Percentiles rank a stretch among this genome's conserved stretches.
These are phyloP conservation scores for Grantiella picta DNA, from an alignment of 2,113 vertebrate genomes.

Conservation along the genomic window DNA sequence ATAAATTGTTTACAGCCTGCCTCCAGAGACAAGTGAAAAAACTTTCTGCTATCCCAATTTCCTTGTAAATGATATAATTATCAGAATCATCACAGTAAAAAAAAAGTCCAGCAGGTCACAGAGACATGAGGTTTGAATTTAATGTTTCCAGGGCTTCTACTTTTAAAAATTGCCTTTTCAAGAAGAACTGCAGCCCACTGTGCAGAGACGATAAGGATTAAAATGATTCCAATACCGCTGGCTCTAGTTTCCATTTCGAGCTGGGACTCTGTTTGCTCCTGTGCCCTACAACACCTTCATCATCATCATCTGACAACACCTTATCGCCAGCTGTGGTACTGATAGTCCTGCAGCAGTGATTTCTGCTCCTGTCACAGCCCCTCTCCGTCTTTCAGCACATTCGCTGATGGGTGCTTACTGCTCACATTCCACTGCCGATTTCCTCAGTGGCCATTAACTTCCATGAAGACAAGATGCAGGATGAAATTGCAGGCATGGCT, in stretches of 20 bases:
- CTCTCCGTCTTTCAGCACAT: not conserved
- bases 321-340: not conserved
- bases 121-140: not conserved
- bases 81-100: not conserved
- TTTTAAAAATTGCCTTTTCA: not conserved
- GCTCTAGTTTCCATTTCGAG: not conserved
- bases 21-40: not conserved
- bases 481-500: not conserved
- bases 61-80: not conserved
- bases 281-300: not conserved
- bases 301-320: not conserved
- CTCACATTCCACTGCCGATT: fast-evolving
- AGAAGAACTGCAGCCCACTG: not conserved
- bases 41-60: not conserved
- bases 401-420: fast-evolving
- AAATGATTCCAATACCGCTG: fast-evolving
- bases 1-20: not conserved
- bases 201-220: not conserved
- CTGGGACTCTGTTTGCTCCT: not conserved
- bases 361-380: not conserved
- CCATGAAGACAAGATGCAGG: not conserved
- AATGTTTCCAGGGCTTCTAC: not conserved
- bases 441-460: not conserved
- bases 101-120: not conserved
- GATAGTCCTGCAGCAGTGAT: not conserved